Conservation (phyloP, 2,113 vertebrate genomes). For the Elephantulus edwardii region DNA sequence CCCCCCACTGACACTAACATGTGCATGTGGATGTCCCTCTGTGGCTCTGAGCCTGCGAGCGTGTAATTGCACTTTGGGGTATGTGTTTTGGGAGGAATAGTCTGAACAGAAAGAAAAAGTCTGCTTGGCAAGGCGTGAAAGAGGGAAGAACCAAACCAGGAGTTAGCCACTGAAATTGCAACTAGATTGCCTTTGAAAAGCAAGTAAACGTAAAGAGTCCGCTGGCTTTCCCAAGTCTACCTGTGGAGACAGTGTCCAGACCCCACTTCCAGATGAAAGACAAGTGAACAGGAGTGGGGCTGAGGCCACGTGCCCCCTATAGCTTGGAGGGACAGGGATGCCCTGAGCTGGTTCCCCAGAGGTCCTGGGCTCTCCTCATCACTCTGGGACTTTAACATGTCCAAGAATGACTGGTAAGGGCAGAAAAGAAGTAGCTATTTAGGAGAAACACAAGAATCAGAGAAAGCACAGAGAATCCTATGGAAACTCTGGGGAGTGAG, state of each 20-base stretch:
- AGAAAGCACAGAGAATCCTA: constrained; percentile 56
- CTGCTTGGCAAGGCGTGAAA: constrained; percentile 40
- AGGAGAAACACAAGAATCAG: background rate
- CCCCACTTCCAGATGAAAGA: constrained; percentile 16
- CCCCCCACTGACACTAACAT: background rate
- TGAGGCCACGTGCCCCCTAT: background rate
- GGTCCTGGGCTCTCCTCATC: background rate
- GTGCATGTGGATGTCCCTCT: fast-evolving
- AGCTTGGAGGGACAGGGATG: background rate
- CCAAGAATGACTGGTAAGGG: background rate
- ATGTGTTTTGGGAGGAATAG: background rate
- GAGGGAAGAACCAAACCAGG: constrained; percentile 36
- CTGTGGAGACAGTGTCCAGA: constrained; percentile 11
- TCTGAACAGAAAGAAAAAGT: constrained; percentile 56
- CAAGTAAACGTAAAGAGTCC: constrained; percentile 8
- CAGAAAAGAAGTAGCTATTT: constrained; percentile 21
- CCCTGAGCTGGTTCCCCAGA: background rate
- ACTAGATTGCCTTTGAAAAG: constrained; percentile 66
- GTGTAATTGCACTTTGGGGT: background rate
- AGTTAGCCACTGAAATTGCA: constrained; percentile 60
- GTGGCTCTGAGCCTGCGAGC: background rate
- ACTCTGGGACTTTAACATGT: fast-evolving
- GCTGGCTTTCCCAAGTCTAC: constrained; percentile 11
- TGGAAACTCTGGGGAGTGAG: constrained; percentile 70
- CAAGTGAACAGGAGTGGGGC: background rate